Base-by-base conservation (phyloP, 2,113 vertebrate species). In the Lepus americanus region DNA sequence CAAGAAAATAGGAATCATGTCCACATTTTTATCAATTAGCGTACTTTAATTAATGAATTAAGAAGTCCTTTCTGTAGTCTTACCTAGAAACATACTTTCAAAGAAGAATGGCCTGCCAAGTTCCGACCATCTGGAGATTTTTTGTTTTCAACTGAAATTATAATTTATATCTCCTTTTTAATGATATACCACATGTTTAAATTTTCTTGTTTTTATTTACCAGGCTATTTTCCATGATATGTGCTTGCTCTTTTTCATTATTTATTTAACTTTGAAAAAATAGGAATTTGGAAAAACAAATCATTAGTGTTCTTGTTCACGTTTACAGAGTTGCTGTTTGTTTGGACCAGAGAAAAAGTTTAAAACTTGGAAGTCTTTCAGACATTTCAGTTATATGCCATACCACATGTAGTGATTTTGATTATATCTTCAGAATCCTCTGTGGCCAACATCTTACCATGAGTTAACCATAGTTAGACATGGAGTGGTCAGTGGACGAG, bases 21-120 rank as follows among this genome's bases (percentile, higher is more conserved):
- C 59, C 81, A 92, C 87, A 83, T 90, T 97, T 96, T 95, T 96
- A 93, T 97, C 93, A 89, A 77, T 95, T 97, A 97, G 14, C 27
- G 59, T 74, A 7, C 33, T 83, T 95, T 97, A 93, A 97, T 95
- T 97, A 97, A 93, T 93, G 66, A 94, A 91, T 90, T 95, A 67
- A 94, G 20, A 85, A 88, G 10, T 94, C 78, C 9, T 49, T 93
- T 84, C 33, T 90, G 76, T 94, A 87, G 64, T 39, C 23, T 81
- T 70, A 91, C 44, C 66, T 64, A 90, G n/a, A 39, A 91, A 79
- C 36, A 64, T 61, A 55, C 76, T 91, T 96, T 91, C 82, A 96
- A 97, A 97, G 92, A 97, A 66, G 83, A 95, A 96, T 92, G 66
- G 53, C 55, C 74, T 90, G 90, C 82, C 81, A 95, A 29, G 94